Conservation (phyloP, 2,888 invertebrate species). For the Luperina nickerlii region DNA sequence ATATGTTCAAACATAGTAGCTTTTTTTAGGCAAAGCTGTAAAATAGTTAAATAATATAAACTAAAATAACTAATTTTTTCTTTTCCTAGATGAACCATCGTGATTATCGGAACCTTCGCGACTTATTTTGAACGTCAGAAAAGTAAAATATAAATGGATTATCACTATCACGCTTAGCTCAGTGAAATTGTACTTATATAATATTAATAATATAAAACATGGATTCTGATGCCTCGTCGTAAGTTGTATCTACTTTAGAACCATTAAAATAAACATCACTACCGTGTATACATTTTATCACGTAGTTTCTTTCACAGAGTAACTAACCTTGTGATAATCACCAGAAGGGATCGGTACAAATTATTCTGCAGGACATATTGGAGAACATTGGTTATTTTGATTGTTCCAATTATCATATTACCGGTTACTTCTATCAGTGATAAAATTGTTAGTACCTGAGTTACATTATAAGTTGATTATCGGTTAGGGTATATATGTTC, state of each 20-base stretch:
- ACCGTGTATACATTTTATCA: neutral
- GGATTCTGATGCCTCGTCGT: conserved; percentile 72
- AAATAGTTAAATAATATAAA: neutral
- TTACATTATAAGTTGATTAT: neutral
- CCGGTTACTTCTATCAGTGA: conserved; percentile 75
- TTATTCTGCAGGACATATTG: conserved; percentile 78
- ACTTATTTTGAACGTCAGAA: neutral
- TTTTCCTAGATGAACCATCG: conserved; percentile 19
- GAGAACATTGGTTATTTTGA: conserved; percentile 73
- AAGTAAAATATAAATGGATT: neutral
- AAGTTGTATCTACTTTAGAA: conserved; percentile 12
- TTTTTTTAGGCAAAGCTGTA: neutral
- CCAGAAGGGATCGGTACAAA: conserved; percentile 71
- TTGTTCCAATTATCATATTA: conserved; percentile 75
- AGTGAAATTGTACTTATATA: neutral
- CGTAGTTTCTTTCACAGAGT: conserved; percentile 72
- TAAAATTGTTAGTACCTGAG: conserved; percentile 69
- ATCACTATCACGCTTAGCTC: neutral
- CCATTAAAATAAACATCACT: neutral
- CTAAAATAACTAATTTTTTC: neutral
- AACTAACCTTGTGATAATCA: conserved; percentile 76
- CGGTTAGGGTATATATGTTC: too few species aligned
- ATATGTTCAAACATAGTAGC: conserved; percentile 7
- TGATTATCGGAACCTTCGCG: conserved; percentile 8
- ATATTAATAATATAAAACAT: conserved; percentile 53